These are phyloP conservation scores for Lineus longissimus DNA, from an alignment of 1,140 invertebrate species.

Conservation along the genomic window DNA sequence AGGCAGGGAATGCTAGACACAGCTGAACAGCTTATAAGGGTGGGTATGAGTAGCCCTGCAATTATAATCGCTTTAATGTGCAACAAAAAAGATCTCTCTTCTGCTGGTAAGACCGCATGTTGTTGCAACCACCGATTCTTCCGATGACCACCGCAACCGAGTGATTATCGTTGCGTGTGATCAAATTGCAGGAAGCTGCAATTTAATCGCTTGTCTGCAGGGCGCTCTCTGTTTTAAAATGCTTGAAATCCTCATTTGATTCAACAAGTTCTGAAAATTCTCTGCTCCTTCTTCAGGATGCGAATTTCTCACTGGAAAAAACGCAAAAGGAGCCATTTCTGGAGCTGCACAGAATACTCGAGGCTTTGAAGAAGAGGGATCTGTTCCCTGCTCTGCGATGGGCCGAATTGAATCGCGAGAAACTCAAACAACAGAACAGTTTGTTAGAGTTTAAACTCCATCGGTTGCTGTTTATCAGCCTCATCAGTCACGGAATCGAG, in stretches of 20 bases:
- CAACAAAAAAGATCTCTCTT: too few species aligned
- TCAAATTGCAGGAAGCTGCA: too few species aligned
- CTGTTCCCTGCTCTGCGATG: slow-evolving; percentile 72
- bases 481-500: slow-evolving; percentile 66
- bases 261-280: too few species aligned
- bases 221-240: too few species aligned
- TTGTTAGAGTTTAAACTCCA: slow-evolving; percentile 84
- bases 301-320: slow-evolving; percentile 66
- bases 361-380: slow-evolving; percentile 73
- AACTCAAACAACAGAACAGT: slow-evolving; percentile 57
- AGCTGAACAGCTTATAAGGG: slow-evolving; percentile 69
- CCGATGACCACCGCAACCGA: too few species aligned
- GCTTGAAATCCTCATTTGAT: too few species aligned
- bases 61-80: too few species aligned
- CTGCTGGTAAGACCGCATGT: too few species aligned
- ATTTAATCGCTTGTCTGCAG: too few species aligned
- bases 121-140: too few species aligned
- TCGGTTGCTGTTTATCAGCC: slow-evolving; percentile 67
- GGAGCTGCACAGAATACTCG: slow-evolving; percentile 79
- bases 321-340: slow-evolving; percentile 76
- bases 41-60: slow-evolving; percentile 36
- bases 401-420: slow-evolving; percentile 49
- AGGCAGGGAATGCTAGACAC: slow-evolving; percentile 88
- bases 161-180: too few species aligned
- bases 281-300: slow-evolving; percentile 60